Conservation (phyloP, 2,888 invertebrate genomes). For the Cheilosia grossa region DNA sequence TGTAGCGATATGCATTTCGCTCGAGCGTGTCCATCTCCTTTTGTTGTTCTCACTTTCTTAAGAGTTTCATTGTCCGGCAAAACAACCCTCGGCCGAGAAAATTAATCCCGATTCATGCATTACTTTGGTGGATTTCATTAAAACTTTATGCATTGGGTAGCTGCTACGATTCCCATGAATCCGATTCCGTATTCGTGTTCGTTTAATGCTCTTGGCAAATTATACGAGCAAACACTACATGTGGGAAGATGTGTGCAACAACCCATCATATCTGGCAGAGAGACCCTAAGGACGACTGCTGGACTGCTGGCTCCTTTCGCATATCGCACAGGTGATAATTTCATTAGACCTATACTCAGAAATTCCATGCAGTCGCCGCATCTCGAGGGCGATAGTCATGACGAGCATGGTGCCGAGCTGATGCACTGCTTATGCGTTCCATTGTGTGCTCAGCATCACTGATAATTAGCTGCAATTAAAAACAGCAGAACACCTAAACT, state of each 20-base stretch:
- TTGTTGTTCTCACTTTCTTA: conserved; percentile 28
- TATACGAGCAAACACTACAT: conserved; percentile 28
- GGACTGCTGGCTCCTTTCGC: conserved; percentile 37
- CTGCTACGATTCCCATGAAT: conserved; percentile 71
- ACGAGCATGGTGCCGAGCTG: conserved; percentile 5
- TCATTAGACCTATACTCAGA: conserved; percentile 67
- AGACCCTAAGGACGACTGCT: conserved; percentile 53
- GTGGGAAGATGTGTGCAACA: conserved; percentile 19
- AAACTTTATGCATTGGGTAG: conserved; percentile 72
- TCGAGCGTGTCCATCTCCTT: neutral
- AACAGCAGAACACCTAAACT: conserved; percentile 51
- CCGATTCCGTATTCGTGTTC: conserved; percentile 17
- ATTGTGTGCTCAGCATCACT: conserved; percentile 40
- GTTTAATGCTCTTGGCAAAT: conserved; percentile 65
- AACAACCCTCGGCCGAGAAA: conserved; percentile 31
- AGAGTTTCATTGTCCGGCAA: conserved; percentile 28
- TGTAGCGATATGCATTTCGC: conserved; percentile 46
- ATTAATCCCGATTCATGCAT: conserved; percentile 67
- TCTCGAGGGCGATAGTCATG: conserved; percentile 26
- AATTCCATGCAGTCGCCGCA: conserved; percentile 44
- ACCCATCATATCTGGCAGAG: conserved; percentile 35
- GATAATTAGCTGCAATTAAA: conserved; percentile 73
- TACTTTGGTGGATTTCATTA: conserved; percentile 71
- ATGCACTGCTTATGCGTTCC: conserved; percentile 55
- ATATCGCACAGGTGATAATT: conserved; percentile 72